A percentile compares a stretch with the other conserved stretches of the same genome.
These are phyloP conservation scores for Ischnura elegans DNA, from an alignment of 2,888 invertebrate species.

Conservation along the genomic window DNA sequence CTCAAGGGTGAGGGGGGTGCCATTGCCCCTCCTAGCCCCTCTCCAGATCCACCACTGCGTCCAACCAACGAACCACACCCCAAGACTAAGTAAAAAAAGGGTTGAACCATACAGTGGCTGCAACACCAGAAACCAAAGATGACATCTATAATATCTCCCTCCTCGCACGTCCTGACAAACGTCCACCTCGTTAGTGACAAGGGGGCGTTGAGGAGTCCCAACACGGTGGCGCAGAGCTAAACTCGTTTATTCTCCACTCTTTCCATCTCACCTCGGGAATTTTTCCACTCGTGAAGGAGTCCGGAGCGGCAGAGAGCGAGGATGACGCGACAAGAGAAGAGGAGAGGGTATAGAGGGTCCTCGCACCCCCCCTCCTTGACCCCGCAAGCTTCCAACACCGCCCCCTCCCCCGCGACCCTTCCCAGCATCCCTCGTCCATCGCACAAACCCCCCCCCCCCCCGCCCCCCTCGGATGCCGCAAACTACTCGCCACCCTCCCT, in stretches of 20 bases:
- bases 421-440: background rate
- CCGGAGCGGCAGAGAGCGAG: background rate
- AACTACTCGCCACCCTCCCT: background rate
- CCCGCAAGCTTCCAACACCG: background rate
- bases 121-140: background rate
- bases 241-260: background rate
- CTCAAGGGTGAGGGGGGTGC: too few relatives aligned
- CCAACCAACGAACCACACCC: too few relatives aligned
- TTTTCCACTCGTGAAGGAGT: background rate
- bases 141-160: background rate
- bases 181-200: background rate
- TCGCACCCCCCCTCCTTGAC: background rate
- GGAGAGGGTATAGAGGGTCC: background rate
- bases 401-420: too few relatives aligned
- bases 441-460: background rate
- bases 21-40: too few relatives aligned
- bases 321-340: background rate
- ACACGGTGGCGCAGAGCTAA: background rate
- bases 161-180: background rate
- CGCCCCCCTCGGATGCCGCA: background rate
- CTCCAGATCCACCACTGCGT: too few relatives aligned
- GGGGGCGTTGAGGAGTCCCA: background rate
- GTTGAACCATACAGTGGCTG: too few relatives aligned
- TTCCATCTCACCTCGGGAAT: background rate
- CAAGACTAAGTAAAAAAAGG: too few relatives aligned